phyloP scores from a whole-genome alignment of 2,113 vertebrate species.

The Pleuronectes platessa region DNA sequence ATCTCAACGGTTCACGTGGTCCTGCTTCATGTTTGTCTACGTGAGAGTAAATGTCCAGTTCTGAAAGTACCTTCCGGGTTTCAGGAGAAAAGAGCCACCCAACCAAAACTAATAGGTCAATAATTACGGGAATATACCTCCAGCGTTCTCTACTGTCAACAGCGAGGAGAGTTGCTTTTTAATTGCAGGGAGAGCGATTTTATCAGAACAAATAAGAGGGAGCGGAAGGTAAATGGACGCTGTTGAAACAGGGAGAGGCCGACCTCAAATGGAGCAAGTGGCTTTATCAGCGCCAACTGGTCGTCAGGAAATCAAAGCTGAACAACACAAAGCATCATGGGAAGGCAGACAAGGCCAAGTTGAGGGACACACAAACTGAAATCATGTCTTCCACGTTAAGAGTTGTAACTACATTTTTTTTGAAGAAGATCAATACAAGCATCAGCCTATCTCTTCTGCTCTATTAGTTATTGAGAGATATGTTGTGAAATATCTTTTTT shows the following conservation, averaged over 20 bases:
- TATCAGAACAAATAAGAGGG: slow-evolving; percentile 66
- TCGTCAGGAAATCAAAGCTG: slow-evolving; percentile 43
- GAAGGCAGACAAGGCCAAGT: background rate
- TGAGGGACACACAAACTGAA: background rate
- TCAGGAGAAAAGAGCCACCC: slow-evolving; percentile 76
- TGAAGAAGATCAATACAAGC: no score
- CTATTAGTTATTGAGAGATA: no score
- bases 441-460: no score
- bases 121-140: slow-evolving; percentile 37
- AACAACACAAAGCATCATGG: slow-evolving; percentile 18
- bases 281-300: slow-evolving; percentile 4
- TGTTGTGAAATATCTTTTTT: no score
- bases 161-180: slow-evolving; percentile 28
- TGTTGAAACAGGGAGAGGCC: slow-evolving; percentile 47
- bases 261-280: background rate
- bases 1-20: background rate
- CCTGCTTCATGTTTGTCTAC: slow-evolving; percentile 20
- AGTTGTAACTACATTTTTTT: background rate
- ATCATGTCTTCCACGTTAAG: background rate
- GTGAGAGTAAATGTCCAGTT: slow-evolving; percentile 20
- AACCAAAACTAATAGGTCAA: slow-evolving; percentile 83
- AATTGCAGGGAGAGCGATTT: slow-evolving; percentile 39
- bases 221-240: slow-evolving; percentile 15
- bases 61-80: slow-evolving; percentile 63
- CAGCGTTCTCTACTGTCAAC: slow-evolving; percentile 28